phyloP scores from a whole-genome alignment of 2,888 invertebrate genomes.

The Drosophila dives region DNA sequence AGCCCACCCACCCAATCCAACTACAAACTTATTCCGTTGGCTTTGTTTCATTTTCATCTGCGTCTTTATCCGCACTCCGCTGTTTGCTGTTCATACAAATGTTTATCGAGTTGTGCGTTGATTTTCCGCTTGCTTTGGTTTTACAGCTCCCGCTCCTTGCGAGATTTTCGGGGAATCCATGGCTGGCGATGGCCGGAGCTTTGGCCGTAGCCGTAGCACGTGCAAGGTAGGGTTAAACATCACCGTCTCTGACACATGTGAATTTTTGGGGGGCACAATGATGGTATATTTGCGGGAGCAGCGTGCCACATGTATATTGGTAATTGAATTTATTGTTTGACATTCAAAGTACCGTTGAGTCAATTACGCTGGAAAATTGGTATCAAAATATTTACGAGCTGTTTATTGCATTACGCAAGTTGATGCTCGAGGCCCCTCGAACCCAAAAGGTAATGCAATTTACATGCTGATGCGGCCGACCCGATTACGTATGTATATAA shows the following conservation, averaged over 20 bases:
- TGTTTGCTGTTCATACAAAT: conserved; percentile 67
- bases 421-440: conserved; percentile 44
- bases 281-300: conserved; percentile 3
- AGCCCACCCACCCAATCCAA: conserved; percentile 15
- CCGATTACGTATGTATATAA: conserved; percentile 51
- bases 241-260: conserved; percentile 39
- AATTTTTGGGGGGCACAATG: background rate
- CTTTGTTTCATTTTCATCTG: conserved; percentile 48
- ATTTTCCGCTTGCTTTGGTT: conserved; percentile 80
- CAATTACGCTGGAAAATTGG: conserved; percentile 82
- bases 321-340: conserved; percentile 84
- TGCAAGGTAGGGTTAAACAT: conserved; percentile 77
- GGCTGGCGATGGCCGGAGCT: conserved; percentile 45
- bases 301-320: conserved; percentile 63
- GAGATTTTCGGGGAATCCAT: conserved; percentile 62
- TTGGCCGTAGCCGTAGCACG: conserved; percentile 45
- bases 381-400: conserved; percentile 82
- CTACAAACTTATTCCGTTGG: conserved; percentile 52
- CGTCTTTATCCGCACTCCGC: conserved; percentile 1
- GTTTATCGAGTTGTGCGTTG: conserved; percentile 77
- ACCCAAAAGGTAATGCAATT: conserved; percentile 72
- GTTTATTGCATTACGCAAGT: conserved; percentile 79
- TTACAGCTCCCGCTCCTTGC: conserved; percentile 59
- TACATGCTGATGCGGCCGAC: conserved; percentile 72
- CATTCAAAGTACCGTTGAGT: conserved; percentile 82